A percentile compares a stretch with the other conserved stretches of the same genome.
These are phyloP conservation scores for Hystrix cristata DNA, from an alignment of 2,113 vertebrate species.

Conservation along the genomic window DNA sequence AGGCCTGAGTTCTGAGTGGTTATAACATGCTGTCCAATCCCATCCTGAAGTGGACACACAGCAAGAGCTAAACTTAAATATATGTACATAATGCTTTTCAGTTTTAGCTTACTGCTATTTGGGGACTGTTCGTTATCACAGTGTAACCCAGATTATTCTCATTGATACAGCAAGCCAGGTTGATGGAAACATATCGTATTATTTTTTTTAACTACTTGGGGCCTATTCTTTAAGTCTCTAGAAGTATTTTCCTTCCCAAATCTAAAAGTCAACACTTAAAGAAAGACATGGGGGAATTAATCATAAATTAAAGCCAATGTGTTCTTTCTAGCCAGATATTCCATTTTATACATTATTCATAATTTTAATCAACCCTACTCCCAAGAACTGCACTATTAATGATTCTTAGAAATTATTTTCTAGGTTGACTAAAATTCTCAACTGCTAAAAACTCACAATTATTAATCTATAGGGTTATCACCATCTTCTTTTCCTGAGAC, in stretches of 20 bases:
- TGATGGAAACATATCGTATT: neutral
- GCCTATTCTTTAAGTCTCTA: conserved; percentile 28
- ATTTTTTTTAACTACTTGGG: neutral
- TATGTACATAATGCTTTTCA: neutral
- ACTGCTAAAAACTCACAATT: conserved; percentile 28
- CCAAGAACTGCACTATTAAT: conserved; percentile 23
- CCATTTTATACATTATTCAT: conserved; percentile 66
- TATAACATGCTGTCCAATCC: neutral
- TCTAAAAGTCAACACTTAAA: conserved; percentile 23
- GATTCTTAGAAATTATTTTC: conserved; percentile 59
- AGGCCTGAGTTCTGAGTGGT: neutral
- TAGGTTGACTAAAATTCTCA: conserved; percentile 60
- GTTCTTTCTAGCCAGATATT: conserved; percentile 30
- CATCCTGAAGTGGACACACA: neutral
- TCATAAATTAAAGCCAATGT: conserved; percentile 49
- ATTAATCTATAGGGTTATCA: conserved; percentile 33
- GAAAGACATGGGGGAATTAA: neutral
- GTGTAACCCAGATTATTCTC: neutral
- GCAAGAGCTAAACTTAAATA: neutral
- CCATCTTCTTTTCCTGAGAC: conserved; percentile 21
- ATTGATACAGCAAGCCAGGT: neutral
- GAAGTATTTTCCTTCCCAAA: neutral
- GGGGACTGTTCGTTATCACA: neutral
- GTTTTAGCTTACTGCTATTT: neutral
- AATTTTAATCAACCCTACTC: conserved; percentile 60